Conservation (phyloP, 2,113 vertebrate species). For the Cebidichthys violaceus region DNA sequence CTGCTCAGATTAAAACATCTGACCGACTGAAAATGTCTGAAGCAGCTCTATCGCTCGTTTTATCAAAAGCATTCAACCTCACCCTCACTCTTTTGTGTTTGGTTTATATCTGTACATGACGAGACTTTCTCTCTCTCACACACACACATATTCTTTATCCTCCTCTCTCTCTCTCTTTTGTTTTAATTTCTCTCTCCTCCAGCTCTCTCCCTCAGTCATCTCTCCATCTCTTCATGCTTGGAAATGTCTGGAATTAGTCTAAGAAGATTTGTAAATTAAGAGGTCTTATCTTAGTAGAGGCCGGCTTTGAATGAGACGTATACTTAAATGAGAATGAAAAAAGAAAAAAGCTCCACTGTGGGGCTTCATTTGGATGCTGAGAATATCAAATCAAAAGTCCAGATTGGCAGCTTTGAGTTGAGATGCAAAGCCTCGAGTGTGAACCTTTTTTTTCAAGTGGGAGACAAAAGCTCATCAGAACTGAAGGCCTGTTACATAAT, state of each 20-base stretch:
- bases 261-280: conserved; percentile 54
- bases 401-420: conserved; percentile 14
- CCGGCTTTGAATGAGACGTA: not conserved
- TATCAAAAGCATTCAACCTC: conserved; percentile 42
- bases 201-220: conserved; percentile 1
- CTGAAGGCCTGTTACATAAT: conserved; percentile 11
- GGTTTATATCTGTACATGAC: conserved; percentile 12
- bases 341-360: not conserved
- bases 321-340: not conserved
- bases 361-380: conserved; percentile 10
- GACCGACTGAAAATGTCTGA: conserved; percentile 38
- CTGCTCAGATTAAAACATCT: conserved; percentile 53
- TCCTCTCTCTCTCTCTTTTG: not conserved
- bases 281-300: conserved; percentile 31
- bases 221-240: not conserved
- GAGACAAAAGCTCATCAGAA: conserved; percentile 37
- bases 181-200: conserved; percentile 10
- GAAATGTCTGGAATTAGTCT: conserved; percentile 31
- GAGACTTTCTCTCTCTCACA: not conserved
- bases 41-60: conserved; percentile 12
- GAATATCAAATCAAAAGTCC: conserved; percentile 21
- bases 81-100: conserved; percentile 26
- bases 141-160: too few relatives aligned
- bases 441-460: conserved; percentile 29
- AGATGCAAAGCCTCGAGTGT: conserved; percentile 5